Evolutionary conservation across 92 coral and sea anemone species (phyloP).

Genomic region (Zoanthus solanderi): DNA sequence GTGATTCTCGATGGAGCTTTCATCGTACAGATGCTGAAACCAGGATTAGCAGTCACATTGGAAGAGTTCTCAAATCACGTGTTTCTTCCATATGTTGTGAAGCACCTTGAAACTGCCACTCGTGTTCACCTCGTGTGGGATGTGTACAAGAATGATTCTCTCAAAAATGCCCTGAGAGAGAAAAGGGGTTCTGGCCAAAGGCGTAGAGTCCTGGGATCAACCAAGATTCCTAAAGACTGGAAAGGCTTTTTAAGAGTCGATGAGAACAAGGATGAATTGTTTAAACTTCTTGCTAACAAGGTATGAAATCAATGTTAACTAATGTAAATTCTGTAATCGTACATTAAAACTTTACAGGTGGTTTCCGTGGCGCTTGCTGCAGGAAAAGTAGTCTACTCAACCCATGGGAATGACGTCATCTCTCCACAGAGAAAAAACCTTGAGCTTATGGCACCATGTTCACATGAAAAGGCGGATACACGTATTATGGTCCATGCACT

Average conservation of each 20-base stretch:
- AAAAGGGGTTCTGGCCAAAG: conserved; percentile 52
- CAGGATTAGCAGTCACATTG: conserved; percentile 59
- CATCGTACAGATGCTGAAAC: conserved; percentile 61
- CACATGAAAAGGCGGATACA: not conserved
- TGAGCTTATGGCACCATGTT: not conserved
- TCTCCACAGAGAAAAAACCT: conserved; percentile 49
- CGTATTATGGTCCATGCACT: not conserved
- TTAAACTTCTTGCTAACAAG: conserved; percentile 36
- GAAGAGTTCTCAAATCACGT: conserved; percentile 58
- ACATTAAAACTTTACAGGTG: not conserved
- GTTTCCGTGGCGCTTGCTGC: conserved; percentile 3
- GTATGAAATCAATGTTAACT: not conserved
- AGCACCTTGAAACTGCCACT: conserved; percentile 55
- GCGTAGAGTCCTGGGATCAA: conserved; percentile 24
- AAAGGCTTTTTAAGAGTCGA: conserved; percentile 48
- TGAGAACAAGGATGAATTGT: conserved; percentile 55
- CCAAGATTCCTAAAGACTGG: conserved; percentile 49
- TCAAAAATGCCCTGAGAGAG: conserved; percentile 51
- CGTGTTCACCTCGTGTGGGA: conserved; percentile 55
- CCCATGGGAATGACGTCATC: conserved; percentile 44
- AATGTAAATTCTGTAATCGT: not conserved
- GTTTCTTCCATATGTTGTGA: conserved; percentile 54
- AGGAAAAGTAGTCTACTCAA: not conserved
- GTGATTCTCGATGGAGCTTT: conserved; percentile 70
- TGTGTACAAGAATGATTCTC: conserved; percentile 57